Conservation (phyloP, 1,140 invertebrate genomes). For the Zaprionus vittiger region DNA sequence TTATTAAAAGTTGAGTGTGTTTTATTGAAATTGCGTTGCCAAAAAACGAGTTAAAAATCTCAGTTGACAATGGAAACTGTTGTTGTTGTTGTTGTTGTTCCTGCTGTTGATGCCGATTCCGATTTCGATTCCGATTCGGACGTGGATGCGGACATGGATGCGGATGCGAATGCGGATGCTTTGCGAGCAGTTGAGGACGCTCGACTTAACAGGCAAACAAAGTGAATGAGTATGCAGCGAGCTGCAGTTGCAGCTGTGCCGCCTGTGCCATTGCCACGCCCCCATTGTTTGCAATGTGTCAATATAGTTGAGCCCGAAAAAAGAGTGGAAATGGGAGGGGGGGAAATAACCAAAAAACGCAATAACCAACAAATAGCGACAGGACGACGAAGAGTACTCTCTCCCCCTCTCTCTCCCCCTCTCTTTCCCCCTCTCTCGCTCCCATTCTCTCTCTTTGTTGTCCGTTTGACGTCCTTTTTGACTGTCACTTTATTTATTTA, state of each 20-base stretch:
- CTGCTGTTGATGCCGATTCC: not conserved
- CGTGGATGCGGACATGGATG: not conserved
- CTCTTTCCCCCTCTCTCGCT: not conserved
- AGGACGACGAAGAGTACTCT: not conserved
- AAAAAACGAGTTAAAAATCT: conserved; percentile 6
- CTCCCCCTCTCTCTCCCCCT: not conserved
- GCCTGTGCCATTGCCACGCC: conserved; percentile 1
- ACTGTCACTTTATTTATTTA: conserved; percentile 78
- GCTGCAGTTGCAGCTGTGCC: conserved; percentile 13
- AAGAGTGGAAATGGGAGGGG: not conserved
- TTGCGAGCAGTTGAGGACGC: conserved; percentile 22
- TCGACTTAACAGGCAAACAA: conserved; percentile 44
- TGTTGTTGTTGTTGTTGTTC: not conserved
- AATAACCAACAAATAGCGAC: conserved; percentile 44
- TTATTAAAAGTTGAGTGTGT: conserved; percentile 7
- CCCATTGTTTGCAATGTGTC: conserved; percentile 29
- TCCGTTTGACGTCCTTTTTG: conserved; percentile 54
- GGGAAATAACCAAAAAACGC: conserved; percentile 7
- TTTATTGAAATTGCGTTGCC: conserved; percentile 2
- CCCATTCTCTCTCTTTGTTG: not conserved
- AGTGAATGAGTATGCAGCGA: conserved; percentile 27
- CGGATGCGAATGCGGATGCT: conserved; percentile 18
- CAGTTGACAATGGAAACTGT: conserved; percentile 6
- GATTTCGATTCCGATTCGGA: conserved; percentile 1
- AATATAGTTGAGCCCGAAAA: conserved; percentile 35